Evolutionary conservation across 37 sponge, comb jelly and placozoan genomes (phyloP), one percentile per base, ranked within the genome.

Genomic region (Theonella swinhoei): DNA sequence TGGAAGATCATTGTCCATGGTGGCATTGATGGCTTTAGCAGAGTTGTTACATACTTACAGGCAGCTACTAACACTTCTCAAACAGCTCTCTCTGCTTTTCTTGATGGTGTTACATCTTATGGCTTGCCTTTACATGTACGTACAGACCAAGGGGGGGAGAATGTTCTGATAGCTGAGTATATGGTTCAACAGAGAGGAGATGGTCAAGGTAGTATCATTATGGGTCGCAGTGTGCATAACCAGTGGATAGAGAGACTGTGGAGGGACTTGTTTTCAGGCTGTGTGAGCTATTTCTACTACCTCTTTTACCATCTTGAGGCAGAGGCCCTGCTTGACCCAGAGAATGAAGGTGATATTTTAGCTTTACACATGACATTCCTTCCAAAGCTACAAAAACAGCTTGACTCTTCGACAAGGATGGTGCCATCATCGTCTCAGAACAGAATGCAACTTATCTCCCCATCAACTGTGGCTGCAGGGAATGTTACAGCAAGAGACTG

Each of bases 1-100:
- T 87, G 88, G 88, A 63, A 82, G 63, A 59, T 87, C 22, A 70
- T 87, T 35, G 68, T 87, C 65, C 88, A 81, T n/a, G n/a, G n/a
- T n/a, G n/a, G n/a, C n/a, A n/a, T n/a, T n/a, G n/a, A n/a, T n/a
- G n/a, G n/a, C n/a, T 87, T 76, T 75, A 42, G 88, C 76, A 19
- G 63, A 82, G 5, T 82, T 82, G 42, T 82, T 82, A 5, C 82
- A n/a, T 82, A 73, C 42, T 43, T 82, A 14, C 42, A 58, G 58
- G 73, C 74, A 29, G 67, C 82, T 24, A 61, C 67, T 37, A 81
- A 81, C 54, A 87, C 81, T 43, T 34, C 88, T 74, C 31, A 47
- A 4, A 81, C 76, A 39, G 75, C 75, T 8, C 67, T 87, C 58
- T 14, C 26, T 33, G 31, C 42, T 60, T 81, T 87, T 69, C 73